A percentile compares a stretch with the other conserved stretches of the same genome.
Conservation (phyloP, 2,113 vertebrate genomes). For the Oxyura jamaicensis region DNA sequence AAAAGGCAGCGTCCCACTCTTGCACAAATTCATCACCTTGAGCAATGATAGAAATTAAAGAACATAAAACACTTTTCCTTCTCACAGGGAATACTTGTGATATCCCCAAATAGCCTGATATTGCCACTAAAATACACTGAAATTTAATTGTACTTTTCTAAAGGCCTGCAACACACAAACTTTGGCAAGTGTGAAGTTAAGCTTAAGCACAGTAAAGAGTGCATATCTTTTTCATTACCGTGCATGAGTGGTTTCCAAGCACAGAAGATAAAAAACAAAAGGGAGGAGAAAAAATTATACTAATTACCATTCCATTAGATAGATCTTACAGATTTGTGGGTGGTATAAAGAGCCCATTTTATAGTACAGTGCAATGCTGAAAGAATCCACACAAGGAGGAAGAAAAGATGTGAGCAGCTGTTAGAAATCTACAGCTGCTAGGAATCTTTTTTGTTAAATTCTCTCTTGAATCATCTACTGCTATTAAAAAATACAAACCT, state of each 20-base stretch:
- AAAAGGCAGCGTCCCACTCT: background rate
- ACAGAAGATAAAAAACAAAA: conserved; percentile 41
- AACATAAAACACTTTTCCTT: conserved; percentile 7
- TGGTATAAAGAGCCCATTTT: conserved; percentile 11
- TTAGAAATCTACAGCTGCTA: conserved; percentile 25
- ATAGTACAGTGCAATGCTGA: background rate
- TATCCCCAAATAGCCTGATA: background rate
- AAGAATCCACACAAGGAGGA: conserved; percentile 18
- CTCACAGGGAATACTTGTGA: background rate
- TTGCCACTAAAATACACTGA: conserved; percentile 8
- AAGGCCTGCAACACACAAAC: background rate
- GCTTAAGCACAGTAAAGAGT: background rate
- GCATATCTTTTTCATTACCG: conserved; percentile 23
- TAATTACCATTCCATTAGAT: conserved; percentile 40
- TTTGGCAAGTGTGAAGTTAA: conserved; percentile 8
- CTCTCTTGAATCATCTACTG: conserved; percentile 12
- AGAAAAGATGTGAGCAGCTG: conserved; percentile 32
- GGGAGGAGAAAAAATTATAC: background rate
- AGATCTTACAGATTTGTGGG: conserved; percentile 13
- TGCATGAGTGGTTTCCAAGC: background rate
- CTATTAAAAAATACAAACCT: conserved; percentile 47
- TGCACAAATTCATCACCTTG: background rate
- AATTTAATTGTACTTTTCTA: conserved; percentile 8
- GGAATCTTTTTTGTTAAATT: conserved; percentile 30
- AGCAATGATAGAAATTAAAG: background rate